phyloP scores from a whole-genome alignment of 1,140 invertebrate genomes.

The Trichonephila clavipes region DNA sequence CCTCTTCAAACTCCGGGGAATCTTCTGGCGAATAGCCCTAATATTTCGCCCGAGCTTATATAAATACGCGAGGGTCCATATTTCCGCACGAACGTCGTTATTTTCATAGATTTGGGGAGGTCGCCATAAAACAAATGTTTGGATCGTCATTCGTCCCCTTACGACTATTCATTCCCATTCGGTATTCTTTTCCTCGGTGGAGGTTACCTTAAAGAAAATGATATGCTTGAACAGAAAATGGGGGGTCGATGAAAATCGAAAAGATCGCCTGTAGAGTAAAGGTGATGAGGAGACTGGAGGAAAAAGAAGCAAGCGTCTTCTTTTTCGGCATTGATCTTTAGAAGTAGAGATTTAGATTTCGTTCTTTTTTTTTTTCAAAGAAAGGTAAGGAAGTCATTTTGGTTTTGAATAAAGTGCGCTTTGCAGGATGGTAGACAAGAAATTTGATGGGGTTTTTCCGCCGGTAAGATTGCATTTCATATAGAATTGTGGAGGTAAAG shows the following conservation, averaged over 20 bases:
- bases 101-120: neutral
- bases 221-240: neutral
- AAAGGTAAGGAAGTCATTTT: neutral
- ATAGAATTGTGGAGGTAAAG: too few relatives aligned
- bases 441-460: neutral
- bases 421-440: neutral
- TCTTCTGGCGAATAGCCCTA: slow-evolving; percentile 43
- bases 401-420: neutral
- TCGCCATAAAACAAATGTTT: slow-evolving; percentile 43
- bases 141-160: neutral
- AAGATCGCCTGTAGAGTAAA: neutral
- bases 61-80: slow-evolving; percentile 46
- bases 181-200: neutral
- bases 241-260: slow-evolving; percentile 10
- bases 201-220: slow-evolving; percentile 24
- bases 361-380: neutral
- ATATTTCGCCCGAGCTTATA: slow-evolving; percentile 64
- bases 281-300: neutral
- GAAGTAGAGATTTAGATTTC: neutral
- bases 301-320: neutral
- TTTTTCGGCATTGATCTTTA: neutral
- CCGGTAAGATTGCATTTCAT: too few relatives aligned
- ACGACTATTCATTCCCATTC: neutral
- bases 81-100: slow-evolving; percentile 36
- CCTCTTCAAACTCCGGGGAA: slow-evolving; percentile 24